Base-by-base conservation (phyloP, 2,888 invertebrate species). In the Scrobipalpa atriplicella region DNA sequence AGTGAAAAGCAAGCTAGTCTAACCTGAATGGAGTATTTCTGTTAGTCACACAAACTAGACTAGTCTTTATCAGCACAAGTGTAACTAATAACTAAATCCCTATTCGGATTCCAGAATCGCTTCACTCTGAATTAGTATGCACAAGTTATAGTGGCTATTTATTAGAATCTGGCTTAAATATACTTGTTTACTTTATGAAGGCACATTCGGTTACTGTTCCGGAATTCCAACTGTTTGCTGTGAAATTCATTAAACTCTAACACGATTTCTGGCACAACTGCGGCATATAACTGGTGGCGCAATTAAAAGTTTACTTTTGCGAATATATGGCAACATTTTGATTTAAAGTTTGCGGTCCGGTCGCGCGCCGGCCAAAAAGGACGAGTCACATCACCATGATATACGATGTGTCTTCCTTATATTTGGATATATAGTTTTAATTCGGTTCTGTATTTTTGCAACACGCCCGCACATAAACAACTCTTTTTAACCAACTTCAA, bases 301-400 rank as follows among this genome's bases (percentile, higher is more conserved):
- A 92, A 91, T 92, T 90, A 91, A 91, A 91, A 90, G 89, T 91
- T 90, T 80, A 78, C 78, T 81, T 58, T 77, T 76, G 83, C 80
- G 84, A 80, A 85, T 87, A 87, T 85, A 84, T 82, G 84, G 82
- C 77, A 85, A 87, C 84, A 84, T 87, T 90, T 87, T 88, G 87
- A 90, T 90, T 87, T 86, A 89, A 86, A 90, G 85, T 90, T 89
- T 19, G 83, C 75, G 83, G 83, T 80, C 81, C 56, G 62, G 61
- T 52, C 66, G 60, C 39, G 64, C 56, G 52, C 63, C 65, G 68
- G 69, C 71, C 62, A 65, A 67, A 70, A 71, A 67, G 67, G 61
- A 65, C 69, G 70, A 71, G 66, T 67, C 65, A 38, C 18, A 64
- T 54, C 13, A 18, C 13, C 38, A 19, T 64, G 51, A 66, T 36